Base-by-base conservation (phyloP, 2,888 invertebrate species). In the Monopis laevigella region DNA sequence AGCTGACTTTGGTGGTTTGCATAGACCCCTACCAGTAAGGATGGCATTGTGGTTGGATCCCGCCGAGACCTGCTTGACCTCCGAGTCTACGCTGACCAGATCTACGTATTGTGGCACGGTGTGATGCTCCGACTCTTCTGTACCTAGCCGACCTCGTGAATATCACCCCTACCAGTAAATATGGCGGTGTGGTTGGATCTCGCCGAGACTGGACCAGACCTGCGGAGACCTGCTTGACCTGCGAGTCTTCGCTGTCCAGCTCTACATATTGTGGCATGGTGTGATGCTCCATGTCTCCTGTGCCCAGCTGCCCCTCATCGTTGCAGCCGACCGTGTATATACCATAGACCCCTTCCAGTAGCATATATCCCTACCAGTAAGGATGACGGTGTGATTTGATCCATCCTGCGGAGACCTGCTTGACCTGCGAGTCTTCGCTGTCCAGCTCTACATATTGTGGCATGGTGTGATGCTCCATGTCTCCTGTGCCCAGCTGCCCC, bases 241-340 rank as follows among this genome's bases (percentile, higher is more conserved):
- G 61, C 1, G 62, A 61, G 2, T 62, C 55, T 24, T 64, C 62
- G 2, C 53, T 59, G 1, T 69, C 66, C 36, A 80, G 48, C 47
- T 80, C 75, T 8, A 81, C 63, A 44, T 57, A 62, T 47, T 78
- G 77, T 1, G 82, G 82, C 19, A 81, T 77, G 2, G 73, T 73
- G 47, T 81, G 75, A 48, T 78, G 74, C 43, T 82, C 81, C 53
- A 73, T 66, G 50, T 80, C 77, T 0, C 84, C 84, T 0, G 83
- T 75, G 1, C 87, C 87, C 2, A 87, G 66, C 54, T 87, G 89
- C 0, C 88, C 88, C 52, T 89, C 88, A 46, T 85, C 84, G 52
- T 88, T 88, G 52, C 85, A 84, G 2, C 89, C 89, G 62, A 87
- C 88, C 1, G 86, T 82, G 65, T 84, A 88, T 36, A 89, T 73